These are phyloP conservation scores for Seriola aureovittata DNA, from an alignment of 2,113 vertebrate species.

Conservation along the genomic window DNA sequence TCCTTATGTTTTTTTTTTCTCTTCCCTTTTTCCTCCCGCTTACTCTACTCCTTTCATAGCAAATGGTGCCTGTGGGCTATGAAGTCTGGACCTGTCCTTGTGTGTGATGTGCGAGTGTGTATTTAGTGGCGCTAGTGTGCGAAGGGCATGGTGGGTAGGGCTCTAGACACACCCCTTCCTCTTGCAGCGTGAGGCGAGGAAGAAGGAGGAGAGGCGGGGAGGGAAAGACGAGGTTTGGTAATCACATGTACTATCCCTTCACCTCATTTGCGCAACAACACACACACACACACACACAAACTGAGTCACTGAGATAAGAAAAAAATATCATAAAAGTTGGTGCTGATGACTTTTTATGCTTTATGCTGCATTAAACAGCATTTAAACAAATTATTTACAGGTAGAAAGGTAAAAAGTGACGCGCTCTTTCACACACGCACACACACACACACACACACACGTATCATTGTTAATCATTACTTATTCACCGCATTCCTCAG, in stretches of 20 bases:
- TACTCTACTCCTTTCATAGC: conserved; percentile 65
- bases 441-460: background rate
- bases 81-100: conserved; percentile 76
- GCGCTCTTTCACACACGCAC: background rate
- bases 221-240: conserved; percentile 74
- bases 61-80: conserved; percentile 80
- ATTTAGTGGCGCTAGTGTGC: conserved; percentile 59
- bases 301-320: conserved; percentile 22
- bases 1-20: conserved; percentile 44
- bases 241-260: conserved; percentile 50
- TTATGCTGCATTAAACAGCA: background rate
- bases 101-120: conserved; percentile 72
- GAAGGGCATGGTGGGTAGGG: conserved; percentile 70
- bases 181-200: conserved; percentile 27
- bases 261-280: conserved; percentile 45
- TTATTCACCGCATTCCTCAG: conserved; percentile 55
- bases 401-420: background rate
- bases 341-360: background rate
- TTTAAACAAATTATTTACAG: background rate
- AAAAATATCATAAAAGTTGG: conserved; percentile 27
- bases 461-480: conserved; percentile 56
- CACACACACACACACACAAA: conserved; percentile 9
- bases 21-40: conserved; percentile 43
- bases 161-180: conserved; percentile 74
- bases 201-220: conserved; percentile 40